phyloP scores from a whole-genome alignment of 2,797 vertebrate genomes.

The Chloroceryle inda region DNA sequence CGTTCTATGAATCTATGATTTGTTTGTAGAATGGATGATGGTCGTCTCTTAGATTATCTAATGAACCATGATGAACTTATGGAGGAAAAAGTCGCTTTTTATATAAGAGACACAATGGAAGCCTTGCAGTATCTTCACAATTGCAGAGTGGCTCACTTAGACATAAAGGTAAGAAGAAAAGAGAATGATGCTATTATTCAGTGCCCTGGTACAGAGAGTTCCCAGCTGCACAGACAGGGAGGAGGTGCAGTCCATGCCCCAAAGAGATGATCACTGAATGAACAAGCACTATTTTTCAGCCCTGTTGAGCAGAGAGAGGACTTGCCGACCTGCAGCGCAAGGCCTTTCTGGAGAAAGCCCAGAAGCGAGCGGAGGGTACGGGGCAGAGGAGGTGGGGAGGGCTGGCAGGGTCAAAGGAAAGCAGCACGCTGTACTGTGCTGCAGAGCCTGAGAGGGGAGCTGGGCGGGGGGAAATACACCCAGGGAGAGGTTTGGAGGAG shows the following conservation, averaged over 20 bases:
- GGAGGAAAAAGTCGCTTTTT: conserved; percentile 97
- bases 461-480: background rate
- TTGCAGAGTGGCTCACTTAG: conserved; percentile 94
- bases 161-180: conserved; percentile 89
- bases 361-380: background rate
- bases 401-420: background rate
- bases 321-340: background rate
- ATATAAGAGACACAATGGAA: conserved; percentile 93
- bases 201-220: background rate
- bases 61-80: conserved; percentile 95
- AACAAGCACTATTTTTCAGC: background rate
- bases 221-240: background rate
- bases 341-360: background rate
- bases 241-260: background rate
- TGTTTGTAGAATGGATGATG: conserved; percentile 90
- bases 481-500: background rate
- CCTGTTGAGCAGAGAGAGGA: background rate
- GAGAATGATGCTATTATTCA: background rate
- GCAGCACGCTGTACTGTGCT: background rate
- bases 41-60: conserved; percentile 93
- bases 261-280: background rate
- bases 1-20: background rate
- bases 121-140: conserved; percentile 96
- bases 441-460: background rate
- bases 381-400: background rate